phyloP scores from a whole-genome alignment of 2,888 invertebrate species.

The Athalia circularis region DNA sequence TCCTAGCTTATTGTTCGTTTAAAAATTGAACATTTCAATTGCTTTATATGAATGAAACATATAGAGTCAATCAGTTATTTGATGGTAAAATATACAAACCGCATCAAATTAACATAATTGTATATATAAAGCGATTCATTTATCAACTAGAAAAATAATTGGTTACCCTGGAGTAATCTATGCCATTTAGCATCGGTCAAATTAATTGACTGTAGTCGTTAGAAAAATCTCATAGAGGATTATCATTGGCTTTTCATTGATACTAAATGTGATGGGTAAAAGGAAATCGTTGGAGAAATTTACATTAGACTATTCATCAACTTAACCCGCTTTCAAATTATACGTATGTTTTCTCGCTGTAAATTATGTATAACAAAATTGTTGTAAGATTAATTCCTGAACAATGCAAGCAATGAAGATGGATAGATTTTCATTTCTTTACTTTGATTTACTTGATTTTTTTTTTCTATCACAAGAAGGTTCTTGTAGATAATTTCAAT shows the following conservation, averaged over 20 bases:
- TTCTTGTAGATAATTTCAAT: background rate
- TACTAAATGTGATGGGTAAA: constrained; percentile 27
- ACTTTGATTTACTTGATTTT: background rate
- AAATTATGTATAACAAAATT: background rate
- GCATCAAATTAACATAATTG: too few species aligned
- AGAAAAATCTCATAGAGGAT: background rate
- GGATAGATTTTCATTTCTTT: constrained; percentile 9
- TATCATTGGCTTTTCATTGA: constrained; percentile 8
- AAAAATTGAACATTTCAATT: background rate
- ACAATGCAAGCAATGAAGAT: constrained; percentile 44
- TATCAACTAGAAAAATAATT: too few species aligned
- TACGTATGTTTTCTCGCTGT: constrained; percentile 8
- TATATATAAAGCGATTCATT: too few species aligned
- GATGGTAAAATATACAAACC: background rate
- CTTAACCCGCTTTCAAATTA: constrained; percentile 23
- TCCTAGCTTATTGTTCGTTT: background rate
- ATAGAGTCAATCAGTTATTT: background rate
- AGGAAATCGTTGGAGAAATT: constrained; percentile 24
- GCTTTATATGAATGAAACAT: too few species aligned
- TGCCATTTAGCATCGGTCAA: background rate
- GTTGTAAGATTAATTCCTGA: constrained; percentile 2
- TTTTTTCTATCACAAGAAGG: constrained; percentile 14
- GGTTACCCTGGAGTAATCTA: too few species aligned
- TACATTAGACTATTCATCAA: constrained; percentile 4
- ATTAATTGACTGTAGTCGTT: background rate